Evolutionary conservation across 1,140 invertebrate species (phyloP).

Genomic region (Helicoverpa armigera): DNA sequence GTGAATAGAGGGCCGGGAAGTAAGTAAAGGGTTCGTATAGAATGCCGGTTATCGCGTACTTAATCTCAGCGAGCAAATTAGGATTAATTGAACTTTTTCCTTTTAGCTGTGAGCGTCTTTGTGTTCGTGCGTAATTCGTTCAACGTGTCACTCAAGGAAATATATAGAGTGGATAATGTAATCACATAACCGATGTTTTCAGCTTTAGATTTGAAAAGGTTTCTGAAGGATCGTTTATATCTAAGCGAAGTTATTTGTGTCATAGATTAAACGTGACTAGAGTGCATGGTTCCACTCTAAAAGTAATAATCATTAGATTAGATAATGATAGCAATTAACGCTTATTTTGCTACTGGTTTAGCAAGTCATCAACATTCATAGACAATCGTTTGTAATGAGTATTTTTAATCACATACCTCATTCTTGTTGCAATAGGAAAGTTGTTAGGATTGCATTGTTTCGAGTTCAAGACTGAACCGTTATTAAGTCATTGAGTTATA

Average conservation of each 20-base stretch:
- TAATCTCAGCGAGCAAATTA: conserved; percentile 85
- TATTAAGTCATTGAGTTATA: neutral
- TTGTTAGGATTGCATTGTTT: conserved; percentile 12
- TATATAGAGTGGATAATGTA: conserved; percentile 65
- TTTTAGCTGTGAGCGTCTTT: conserved; percentile 77
- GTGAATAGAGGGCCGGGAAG: conserved; percentile 72
- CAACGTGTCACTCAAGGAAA: conserved; percentile 71
- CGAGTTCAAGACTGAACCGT: neutral
- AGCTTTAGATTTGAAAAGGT: conserved; percentile 7
- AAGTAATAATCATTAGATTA: conserved; percentile 59
- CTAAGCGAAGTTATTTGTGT: conserved; percentile 29
- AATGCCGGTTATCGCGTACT: conserved; percentile 80
- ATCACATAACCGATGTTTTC: conserved; percentile 35
- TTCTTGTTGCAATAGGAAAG: conserved; percentile 6
- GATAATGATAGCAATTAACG: conserved; percentile 57
- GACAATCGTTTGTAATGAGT: conserved; percentile 21
- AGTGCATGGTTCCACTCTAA: conserved; percentile 50
- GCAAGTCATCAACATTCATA: conserved; percentile 33
- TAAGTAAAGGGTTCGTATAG: conserved; percentile 80
- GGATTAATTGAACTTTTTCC: conserved; percentile 86
- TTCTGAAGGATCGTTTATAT: conserved; percentile 27
- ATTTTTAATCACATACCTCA: conserved; percentile 14
- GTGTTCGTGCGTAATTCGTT: conserved; percentile 76
- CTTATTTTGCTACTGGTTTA: conserved; percentile 57
- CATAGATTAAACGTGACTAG: conserved; percentile 38